phyloP scores from a whole-genome alignment of 2,797 vertebrate genomes.

The Sarcoramphus papa region DNA sequence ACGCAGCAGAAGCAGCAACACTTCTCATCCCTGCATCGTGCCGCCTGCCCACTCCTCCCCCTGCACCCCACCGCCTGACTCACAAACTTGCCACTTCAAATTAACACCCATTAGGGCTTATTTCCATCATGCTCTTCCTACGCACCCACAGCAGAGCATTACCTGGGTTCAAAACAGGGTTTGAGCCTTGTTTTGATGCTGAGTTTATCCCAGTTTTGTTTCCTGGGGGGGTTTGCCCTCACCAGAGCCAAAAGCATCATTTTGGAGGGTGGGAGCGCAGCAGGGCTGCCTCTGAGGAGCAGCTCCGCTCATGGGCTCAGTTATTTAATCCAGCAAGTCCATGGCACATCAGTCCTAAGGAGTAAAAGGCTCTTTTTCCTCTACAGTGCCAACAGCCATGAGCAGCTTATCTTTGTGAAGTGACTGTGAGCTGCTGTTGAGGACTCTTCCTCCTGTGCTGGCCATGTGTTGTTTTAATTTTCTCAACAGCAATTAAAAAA shows the following conservation, averaged over 20 bases:
- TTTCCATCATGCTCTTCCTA: constrained; percentile 20
- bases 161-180: not conserved
- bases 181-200: not conserved
- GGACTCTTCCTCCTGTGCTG: not conserved
- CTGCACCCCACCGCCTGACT: not conserved
- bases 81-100: constrained; percentile 1
- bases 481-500: not conserved
- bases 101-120: constrained; percentile 8
- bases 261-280: not conserved
- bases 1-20: not conserved
- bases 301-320: not conserved
- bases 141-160: not conserved
- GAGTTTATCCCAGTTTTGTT: not conserved
- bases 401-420: not conserved
- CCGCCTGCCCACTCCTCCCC: not conserved
- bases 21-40: not conserved
- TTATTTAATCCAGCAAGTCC: not conserved
- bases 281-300: not conserved
- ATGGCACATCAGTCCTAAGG: not conserved
- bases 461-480: not conserved
- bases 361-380: not conserved
- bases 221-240: not conserved
- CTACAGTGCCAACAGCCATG: not conserved
- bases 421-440: not conserved
- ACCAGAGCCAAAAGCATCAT: accelerated